Evolutionary conservation across 2,797 vertebrate genomes (phyloP).

Genomic region (Martes flavigula): DNA sequence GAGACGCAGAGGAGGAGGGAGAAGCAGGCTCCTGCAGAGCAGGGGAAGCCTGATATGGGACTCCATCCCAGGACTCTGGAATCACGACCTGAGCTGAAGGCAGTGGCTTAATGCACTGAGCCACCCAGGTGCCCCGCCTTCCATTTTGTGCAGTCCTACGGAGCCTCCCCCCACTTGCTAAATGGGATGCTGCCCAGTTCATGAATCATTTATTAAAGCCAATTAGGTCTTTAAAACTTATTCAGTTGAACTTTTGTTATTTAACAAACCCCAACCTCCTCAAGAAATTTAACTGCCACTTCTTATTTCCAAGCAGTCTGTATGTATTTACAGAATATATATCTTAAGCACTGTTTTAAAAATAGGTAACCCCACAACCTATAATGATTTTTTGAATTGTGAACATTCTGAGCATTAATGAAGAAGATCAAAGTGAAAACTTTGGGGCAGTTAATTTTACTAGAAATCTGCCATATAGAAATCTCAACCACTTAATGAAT

Average conservation of each 20-base stretch:
- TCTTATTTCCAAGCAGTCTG: not conserved
- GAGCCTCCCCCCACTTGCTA: not conserved
- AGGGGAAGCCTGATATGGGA: too few species aligned
- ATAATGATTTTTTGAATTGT: not conserved
- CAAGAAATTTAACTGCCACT: conserved; percentile 43
- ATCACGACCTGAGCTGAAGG: too few species aligned
- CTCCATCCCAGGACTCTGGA: too few species aligned
- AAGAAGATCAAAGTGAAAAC: conserved; percentile 21
- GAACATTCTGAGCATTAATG: conserved; percentile 19
- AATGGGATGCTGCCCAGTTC: not conserved
- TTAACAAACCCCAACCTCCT: not conserved
- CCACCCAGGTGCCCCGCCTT: not conserved
- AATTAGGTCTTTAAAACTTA: not conserved
- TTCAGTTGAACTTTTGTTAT: not conserved
- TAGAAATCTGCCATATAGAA: conserved; percentile 29
- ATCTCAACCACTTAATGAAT: conserved; percentile 20
- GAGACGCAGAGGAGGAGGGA: too few species aligned
- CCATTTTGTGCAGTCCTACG: not conserved
- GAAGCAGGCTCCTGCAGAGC: too few species aligned
- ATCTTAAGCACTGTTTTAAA: conserved; percentile 38
- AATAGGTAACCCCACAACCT: not conserved
- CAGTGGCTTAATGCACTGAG: too few species aligned
- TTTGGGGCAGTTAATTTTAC: not conserved
- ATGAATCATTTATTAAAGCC: not conserved
- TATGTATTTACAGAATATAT: conserved; percentile 9